Evolutionary conservation across 1,140 invertebrate species (phyloP), one percentile per base, ranked within the genome.

Genomic region (Centruroides sculpturatus): DNA sequence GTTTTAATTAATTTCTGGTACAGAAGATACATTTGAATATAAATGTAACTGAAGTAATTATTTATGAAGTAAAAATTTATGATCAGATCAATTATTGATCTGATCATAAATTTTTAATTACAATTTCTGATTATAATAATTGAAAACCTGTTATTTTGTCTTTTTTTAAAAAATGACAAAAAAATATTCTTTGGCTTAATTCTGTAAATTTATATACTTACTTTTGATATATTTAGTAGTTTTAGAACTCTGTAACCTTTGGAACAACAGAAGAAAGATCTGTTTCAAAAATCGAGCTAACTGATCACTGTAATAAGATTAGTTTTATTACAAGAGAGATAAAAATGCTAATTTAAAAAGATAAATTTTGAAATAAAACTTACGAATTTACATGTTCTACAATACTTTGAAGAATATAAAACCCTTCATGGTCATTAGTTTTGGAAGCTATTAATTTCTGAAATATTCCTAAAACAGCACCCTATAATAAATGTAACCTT

Each of bases 361-460:
- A 5, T 3, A 57, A 51, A 80, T 76, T 11, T 82, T 85, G 64
- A 70, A 75, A 59, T 9, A 35, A 57, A 57, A 76, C 83, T 84
- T 77, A 85, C 82, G 75, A 74, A 60, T 83, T 81, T 67, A 86
- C 79, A 70, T 90, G 78, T 71, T 84, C 82, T 50, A 96, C 79
- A 57, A 98, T 81, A 57, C 79, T 82, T 73, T 93, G 87, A 35
- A 98, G 79, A 3, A 99, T 74, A 70, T 87, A 83, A 72, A 98
- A 97, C 36, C 93, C 95, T 77, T 98, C 92, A 68, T 97, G 91
- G 75, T 98, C 95, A 71, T 97, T 93, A 1, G 83, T 80, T 77
- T 94, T 95, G 0, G 92, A 96, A 4, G 92, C 88, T 66, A 97
- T 92, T 62, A 98, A 75, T 76, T 98, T 97, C 72, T 98, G 94